These are phyloP conservation scores for Sphaeramia orbicularis DNA, from an alignment of 2,797 vertebrate species.

Conservation along the genomic window DNA sequence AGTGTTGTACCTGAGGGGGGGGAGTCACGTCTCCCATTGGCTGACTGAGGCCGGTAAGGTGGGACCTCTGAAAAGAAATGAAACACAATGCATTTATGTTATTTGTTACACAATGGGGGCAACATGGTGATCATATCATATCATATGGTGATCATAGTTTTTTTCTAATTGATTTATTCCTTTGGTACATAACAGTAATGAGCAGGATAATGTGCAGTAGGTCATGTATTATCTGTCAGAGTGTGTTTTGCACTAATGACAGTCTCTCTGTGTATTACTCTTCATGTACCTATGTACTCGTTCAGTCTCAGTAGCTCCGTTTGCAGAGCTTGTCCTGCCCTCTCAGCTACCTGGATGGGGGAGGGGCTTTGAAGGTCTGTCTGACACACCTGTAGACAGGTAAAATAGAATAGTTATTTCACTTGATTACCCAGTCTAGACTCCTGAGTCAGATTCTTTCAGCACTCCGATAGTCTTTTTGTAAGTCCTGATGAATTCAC, in stretches of 20 bases:
- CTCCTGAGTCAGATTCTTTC: no score
- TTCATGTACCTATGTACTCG: conserved; percentile 78
- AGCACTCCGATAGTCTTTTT: no score
- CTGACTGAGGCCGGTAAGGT: conserved; percentile 43
- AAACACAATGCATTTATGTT: neutral
- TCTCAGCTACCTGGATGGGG: conserved; percentile 79
- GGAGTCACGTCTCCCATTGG: conserved; percentile 25
- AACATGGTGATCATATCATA: no score
- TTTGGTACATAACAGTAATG: no score
- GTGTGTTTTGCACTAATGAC: neutral
- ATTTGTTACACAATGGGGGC: no score
- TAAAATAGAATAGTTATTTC: neutral
- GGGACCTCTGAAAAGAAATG: conserved; percentile 64
- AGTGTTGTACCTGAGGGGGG: conserved; percentile 53
- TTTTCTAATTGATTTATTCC: no score
- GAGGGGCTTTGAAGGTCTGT: conserved; percentile 68
- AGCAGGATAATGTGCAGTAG: no score
- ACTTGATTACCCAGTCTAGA: no score
- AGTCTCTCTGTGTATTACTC: no score
- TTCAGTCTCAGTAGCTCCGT: conserved; percentile 82
- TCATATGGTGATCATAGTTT: no score
- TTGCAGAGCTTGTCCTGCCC: conserved; percentile 78
- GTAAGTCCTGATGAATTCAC: neutral
- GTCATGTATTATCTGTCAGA: neutral
- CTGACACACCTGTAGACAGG: conserved; percentile 67